Evolutionary conservation across 2,888 invertebrate species (phyloP), one percentile per base, ranked within the genome.

Genomic region (Eristalis intricaria): DNA sequence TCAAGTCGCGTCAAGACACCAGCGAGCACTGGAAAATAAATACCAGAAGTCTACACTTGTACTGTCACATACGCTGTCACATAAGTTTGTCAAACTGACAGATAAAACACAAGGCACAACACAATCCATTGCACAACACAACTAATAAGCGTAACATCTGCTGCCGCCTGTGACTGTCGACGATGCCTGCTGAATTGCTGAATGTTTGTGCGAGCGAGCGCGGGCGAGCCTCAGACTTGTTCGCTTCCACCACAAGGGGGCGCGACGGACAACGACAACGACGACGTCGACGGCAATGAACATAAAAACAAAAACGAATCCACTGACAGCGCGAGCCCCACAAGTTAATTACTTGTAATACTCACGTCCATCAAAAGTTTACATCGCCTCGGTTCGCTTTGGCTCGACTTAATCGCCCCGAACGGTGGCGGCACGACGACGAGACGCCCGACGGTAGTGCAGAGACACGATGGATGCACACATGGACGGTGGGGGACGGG

Each of bases 261-360:
- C 8, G 56, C 56, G 15, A 76, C 68, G 4, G 32, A 2, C 32
- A 32, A 32, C 32, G 32, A 29, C 29, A 29, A 4, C 29, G 7
- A 32, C 32, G 5, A 77, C 40, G 69, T 43, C 63, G 26, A 56
- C 58, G 65, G 60, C 50, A 19, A 7, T 19, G 75, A 26, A 13
- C 23, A 61, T 32, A 29, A 58, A 58, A 23, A 69, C 60, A 70
- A 65, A 70, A 77, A 81, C 81, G 71, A 81, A 75, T 76, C 66
- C 63, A 66, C 66, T 26, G 29, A 58, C 38, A 56, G 56, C 60
- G 43, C 56, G 64, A 84, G 83, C 68, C 65, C 79, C 73, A 86
- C 82, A 82, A 87, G 87, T 87, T 87, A 87, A 87, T 87, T 87
- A 73, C 84, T 84, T 87, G 87, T 87, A 84, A 87, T 84, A 87